Conservation (phyloP, 2,797 vertebrate species). For the Dendrocincla fuliginosa region DNA sequence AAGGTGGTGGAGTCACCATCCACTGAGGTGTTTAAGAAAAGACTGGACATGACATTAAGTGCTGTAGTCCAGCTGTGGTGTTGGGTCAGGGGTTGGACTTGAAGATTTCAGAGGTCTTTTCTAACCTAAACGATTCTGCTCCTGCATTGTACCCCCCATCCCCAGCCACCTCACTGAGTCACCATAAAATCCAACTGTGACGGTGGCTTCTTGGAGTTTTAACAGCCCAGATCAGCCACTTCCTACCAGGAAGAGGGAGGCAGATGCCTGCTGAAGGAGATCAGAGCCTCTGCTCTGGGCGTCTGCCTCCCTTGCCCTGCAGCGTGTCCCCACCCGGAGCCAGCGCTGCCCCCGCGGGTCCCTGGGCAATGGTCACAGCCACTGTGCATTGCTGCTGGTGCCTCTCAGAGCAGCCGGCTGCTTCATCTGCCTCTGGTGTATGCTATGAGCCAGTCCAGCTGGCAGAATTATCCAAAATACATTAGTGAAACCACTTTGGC, state of each 20-base stretch:
- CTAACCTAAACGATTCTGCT: background rate
- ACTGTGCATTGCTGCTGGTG: background rate
- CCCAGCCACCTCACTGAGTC: accelerated
- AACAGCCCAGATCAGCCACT: accelerated
- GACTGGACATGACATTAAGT: background rate
- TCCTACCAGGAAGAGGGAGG: accelerated
- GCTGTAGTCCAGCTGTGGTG: background rate
- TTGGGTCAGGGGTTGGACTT: background rate
- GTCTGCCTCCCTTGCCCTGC: too few species aligned
- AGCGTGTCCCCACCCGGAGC: accelerated
- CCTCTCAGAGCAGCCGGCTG: background rate
- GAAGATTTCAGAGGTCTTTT: background rate
- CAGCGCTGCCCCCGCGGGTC: background rate
- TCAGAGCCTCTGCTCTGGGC: accelerated
- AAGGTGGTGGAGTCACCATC: background rate
- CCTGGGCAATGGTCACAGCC: background rate
- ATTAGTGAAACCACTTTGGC: accelerated
- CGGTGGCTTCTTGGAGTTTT: accelerated
- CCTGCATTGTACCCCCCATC: accelerated
- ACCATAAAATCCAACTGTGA: background rate
- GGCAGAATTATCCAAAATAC: background rate
- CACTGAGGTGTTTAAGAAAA: background rate
- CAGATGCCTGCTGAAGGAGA: accelerated
- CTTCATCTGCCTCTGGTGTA: background rate
- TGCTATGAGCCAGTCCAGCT: accelerated